Evolutionary conservation across 1,140 invertebrate species (phyloP).

Genomic region (Ostrea edulis): DNA sequence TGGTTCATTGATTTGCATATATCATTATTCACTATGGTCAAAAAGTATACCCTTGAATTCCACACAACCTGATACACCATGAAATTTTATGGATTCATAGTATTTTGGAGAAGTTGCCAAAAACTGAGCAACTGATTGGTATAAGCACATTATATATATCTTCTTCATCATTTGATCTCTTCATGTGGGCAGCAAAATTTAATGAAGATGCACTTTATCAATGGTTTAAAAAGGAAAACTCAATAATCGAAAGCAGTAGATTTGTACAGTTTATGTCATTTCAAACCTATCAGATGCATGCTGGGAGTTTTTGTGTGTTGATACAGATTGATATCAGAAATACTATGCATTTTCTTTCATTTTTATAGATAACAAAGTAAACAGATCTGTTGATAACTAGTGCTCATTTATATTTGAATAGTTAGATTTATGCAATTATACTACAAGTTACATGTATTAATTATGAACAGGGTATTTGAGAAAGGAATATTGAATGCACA

Average conservation of each 20-base stretch:
- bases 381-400: not conserved
- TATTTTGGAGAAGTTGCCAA: too few relatives aligned
- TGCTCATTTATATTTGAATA: not conserved
- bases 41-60: too few relatives aligned
- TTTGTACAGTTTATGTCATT: not conserved
- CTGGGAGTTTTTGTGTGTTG: not conserved
- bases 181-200: not conserved
- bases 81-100: too few relatives aligned
- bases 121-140: too few relatives aligned
- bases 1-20: too few relatives aligned
- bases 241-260: too few relatives aligned
- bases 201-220: too few relatives aligned
- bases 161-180: not conserved
- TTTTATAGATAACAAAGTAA: not conserved
- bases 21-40: too few relatives aligned
- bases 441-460: not conserved
- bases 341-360: not conserved
- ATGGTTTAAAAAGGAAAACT: too few relatives aligned
- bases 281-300: not conserved
- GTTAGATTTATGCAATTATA: too few relatives aligned
- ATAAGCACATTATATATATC: too few relatives aligned
- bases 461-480: not conserved
- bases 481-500: not conserved
- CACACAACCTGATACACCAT: too few relatives aligned
- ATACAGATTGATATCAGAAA: not conserved